Evolutionary conservation across 2,888 invertebrate genomes (phyloP), one percentile per base, ranked within the genome.

Genomic region (Nemoura dubitans): DNA sequence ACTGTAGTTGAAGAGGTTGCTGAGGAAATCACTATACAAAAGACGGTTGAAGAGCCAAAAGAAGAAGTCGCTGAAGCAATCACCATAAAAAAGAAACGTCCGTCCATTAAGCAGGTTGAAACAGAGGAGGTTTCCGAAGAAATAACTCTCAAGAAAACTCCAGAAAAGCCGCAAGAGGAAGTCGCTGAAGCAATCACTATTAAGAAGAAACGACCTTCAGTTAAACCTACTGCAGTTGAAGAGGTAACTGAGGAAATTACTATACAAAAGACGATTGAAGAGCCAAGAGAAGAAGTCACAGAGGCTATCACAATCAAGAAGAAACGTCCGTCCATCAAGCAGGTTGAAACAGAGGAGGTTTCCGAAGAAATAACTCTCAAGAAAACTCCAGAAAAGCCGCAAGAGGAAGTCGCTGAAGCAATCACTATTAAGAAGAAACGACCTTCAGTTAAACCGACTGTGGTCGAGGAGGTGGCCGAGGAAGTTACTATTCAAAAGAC

Each of bases 221-320:
- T 89, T 88, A 90, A 84, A 81, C 90, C n/a, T n/a, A n/a, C 90
- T 25, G 90, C 90, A 82, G 88, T 90, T 1, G 90, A 91, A 87
- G 89, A 90, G 87, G 88, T 86, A 89, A 87, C 87, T 3, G 89
- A 91, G 88, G 90, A 90, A 86, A 88, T 89, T 43, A 89, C 89
- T 14, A 89, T 90, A 89, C 93, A 94, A 90, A 93, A 93, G 88
- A 92, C 93, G 2, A 91, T 94, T 7, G 92, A 93, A 89, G 92
- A 92, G 84, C 92, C 92, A 87, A 86, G 85, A 86, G 90, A 91
- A 87, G 91, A 93, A 88, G 91, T 91, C 85, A 90, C 90, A 0
- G 92, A 93, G 86, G 93, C 93, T 90, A 82, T 90, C 89, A 81
- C 88, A 87, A 1, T 87, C 88, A 90, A 88, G 89, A 88, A 76